phyloP scores from a whole-genome alignment of 2,888 invertebrate species.

The Synergus laeviventris region DNA sequence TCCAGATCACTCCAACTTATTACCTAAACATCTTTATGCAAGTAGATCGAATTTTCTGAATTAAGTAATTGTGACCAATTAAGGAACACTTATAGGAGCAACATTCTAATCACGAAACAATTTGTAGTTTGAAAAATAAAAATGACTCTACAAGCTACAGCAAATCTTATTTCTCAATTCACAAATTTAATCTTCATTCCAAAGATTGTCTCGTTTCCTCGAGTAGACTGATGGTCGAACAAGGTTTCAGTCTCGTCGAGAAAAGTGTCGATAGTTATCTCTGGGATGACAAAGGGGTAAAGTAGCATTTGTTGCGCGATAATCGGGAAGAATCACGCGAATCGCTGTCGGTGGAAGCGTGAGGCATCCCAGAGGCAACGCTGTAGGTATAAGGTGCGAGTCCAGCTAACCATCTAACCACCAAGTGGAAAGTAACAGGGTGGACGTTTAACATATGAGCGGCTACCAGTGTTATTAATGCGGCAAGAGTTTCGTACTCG shows the following conservation, averaged over 20 bases:
- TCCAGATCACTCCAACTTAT: slow-evolving; percentile 3
- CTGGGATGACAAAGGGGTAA: slow-evolving; percentile 25
- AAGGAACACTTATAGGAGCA: too few species aligned
- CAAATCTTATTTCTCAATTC: neutral
- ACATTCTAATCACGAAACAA: too few species aligned
- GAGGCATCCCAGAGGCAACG: slow-evolving; percentile 55
- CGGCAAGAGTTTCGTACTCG: slow-evolving; percentile 70
- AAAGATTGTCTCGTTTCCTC: neutral
- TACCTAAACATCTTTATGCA: neutral
- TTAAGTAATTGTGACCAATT: too few species aligned
- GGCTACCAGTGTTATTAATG: slow-evolving; percentile 76
- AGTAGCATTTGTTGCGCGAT: slow-evolving; percentile 48
- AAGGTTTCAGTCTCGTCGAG: slow-evolving; percentile 1
- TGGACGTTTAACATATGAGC: slow-evolving; percentile 76
- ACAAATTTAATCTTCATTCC: slow-evolving; percentile 10
- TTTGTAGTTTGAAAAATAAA: too few species aligned
- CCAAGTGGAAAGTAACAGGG: slow-evolving; percentile 60
- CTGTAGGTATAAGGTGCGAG: slow-evolving; percentile 65
- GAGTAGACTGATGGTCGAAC: slow-evolving; percentile 1
- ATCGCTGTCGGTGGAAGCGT: slow-evolving; percentile 37
- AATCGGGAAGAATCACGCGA: slow-evolving; percentile 54
- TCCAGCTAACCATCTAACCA: slow-evolving; percentile 33
- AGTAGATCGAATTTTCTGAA: neutral
- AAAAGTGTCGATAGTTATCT: slow-evolving; percentile 38
- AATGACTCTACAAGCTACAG: neutral